phyloP scores from a whole-genome alignment of 2,113 vertebrate species.

The Cyanocitta stelleri region DNA sequence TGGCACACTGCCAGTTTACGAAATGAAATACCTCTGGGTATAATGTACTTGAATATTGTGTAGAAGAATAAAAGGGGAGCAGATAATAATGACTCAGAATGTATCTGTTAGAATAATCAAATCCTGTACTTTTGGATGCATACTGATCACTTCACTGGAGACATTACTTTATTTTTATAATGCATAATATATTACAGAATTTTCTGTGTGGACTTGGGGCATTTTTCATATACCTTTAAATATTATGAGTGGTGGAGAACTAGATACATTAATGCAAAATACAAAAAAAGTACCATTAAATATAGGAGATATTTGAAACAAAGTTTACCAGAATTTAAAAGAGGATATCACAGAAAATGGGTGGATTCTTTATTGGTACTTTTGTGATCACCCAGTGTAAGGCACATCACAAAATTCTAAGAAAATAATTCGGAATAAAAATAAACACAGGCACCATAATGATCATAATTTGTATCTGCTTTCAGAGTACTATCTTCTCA shows the following conservation, averaged over 20 bases:
- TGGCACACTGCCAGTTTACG: background rate
- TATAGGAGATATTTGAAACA: background rate
- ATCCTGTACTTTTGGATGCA: background rate
- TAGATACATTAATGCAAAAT: background rate
- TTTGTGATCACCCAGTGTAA: background rate
- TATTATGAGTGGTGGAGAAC: background rate
- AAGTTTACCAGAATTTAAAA: background rate
- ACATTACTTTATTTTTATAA: background rate
- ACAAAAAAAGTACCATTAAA: background rate
- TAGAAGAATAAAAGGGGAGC: background rate
- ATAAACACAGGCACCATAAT: background rate
- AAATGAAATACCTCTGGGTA: constrained; percentile 16
- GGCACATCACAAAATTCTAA: background rate
- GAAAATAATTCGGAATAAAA: background rate
- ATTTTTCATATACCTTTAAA: background rate
- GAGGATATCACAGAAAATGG: background rate
- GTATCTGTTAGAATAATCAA: background rate
- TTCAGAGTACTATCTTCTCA: background rate
- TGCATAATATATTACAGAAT: background rate
- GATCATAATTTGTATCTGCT: background rate
- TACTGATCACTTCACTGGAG: background rate
- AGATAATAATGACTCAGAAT: background rate
- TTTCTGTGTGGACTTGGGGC: background rate
- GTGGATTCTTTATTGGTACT: background rate
- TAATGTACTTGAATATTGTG: background rate